Percentiles rank a stretch among this genome's conserved stretches.
These are phyloP conservation scores for Netelia melanura DNA, from an alignment of 2,888 invertebrate species.

Conservation along the genomic window DNA sequence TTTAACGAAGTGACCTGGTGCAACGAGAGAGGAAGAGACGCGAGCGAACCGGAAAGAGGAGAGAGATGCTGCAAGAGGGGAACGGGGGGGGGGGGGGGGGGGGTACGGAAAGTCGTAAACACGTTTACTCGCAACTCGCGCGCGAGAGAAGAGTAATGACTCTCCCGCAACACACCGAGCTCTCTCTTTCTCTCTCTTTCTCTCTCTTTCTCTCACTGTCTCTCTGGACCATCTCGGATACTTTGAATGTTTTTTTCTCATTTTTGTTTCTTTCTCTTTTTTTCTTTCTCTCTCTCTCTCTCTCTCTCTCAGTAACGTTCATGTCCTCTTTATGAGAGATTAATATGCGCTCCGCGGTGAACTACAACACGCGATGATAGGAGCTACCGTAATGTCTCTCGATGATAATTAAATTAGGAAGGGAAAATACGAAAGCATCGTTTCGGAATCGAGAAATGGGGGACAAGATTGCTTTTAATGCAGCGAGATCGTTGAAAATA, in stretches of 20 bases:
- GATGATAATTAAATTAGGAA: slow-evolving; percentile 43
- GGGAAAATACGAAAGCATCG: slow-evolving; percentile 4
- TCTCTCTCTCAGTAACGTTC: slow-evolving; percentile 6
- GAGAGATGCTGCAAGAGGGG: slow-evolving; percentile 14
- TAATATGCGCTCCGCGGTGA: slow-evolving; percentile 25
- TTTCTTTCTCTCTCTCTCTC: no score
- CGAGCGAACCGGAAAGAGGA: not conserved
- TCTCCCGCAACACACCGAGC: slow-evolving; percentile 37
- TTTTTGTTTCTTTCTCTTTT: not conserved
- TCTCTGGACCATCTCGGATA: slow-evolving; percentile 8
- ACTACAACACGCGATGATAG: slow-evolving; percentile 1
- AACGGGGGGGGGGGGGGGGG: slow-evolving; percentile 9
- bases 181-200: slow-evolving; percentile 6
- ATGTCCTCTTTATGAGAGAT: slow-evolving; percentile 49
- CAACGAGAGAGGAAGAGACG: slow-evolving; percentile 12
- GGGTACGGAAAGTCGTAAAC: slow-evolving; percentile 58
- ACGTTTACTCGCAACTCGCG: slow-evolving; percentile 47
- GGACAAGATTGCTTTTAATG: not conserved
- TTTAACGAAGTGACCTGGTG: slow-evolving; percentile 47
- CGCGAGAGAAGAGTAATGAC: slow-evolving; percentile 57
- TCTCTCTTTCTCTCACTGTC: not conserved
- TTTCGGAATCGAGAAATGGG: not conserved
- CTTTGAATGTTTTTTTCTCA: slow-evolving; percentile 4
- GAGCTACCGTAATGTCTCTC: slow-evolving; percentile 25
- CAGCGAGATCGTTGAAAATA: not conserved